phyloP scores from a whole-genome alignment of 2,797 vertebrate species.

The Mormyrops attenuatus region DNA sequence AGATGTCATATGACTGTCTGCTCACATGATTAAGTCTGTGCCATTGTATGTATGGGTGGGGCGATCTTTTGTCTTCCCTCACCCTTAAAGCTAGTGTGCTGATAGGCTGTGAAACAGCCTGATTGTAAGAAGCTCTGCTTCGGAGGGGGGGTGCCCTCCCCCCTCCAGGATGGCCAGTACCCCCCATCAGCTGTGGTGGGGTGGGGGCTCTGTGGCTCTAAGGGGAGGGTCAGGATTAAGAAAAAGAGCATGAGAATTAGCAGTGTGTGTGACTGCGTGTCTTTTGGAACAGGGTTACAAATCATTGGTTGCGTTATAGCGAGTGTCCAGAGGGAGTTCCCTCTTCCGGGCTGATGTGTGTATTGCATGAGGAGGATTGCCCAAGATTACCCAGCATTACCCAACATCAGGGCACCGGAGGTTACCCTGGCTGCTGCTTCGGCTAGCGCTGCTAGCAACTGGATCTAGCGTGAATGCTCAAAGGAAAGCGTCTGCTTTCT shows the following conservation, averaged over 20 bases:
- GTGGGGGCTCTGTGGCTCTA: background rate
- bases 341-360: background rate
- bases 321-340: background rate
- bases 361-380: background rate
- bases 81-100: background rate
- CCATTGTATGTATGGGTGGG: slow-evolving; percentile 49
- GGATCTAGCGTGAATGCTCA: background rate
- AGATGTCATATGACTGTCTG: slow-evolving; percentile 64
- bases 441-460: background rate
- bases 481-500: background rate
- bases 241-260: background rate
- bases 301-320: background rate
- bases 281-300: background rate
- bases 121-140: background rate
- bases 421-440: too few relatives aligned
- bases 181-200: background rate
- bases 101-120: background rate
- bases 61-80: background rate
- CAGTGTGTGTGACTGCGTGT: background rate
- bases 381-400: background rate
- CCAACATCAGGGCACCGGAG: background rate
- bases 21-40: slow-evolving; percentile 63
- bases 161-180: background rate
- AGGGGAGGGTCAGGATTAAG: background rate
- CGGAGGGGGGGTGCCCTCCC: background rate